phyloP scores from a whole-genome alignment of 2,888 invertebrate species.

The Drosophila cracens region DNA sequence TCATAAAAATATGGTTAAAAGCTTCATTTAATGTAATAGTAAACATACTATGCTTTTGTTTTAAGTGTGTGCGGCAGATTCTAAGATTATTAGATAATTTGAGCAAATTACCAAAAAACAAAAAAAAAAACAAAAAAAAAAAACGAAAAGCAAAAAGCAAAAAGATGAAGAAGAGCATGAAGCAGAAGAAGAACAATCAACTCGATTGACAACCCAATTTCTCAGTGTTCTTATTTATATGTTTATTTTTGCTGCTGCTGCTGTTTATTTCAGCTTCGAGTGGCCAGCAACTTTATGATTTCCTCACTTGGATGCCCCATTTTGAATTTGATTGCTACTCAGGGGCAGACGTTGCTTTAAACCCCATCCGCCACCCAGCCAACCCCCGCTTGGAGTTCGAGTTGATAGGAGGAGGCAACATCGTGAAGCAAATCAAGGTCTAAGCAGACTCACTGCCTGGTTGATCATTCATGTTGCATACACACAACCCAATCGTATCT shows the following conservation, averaged over 20 bases:
- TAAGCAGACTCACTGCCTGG: constrained; percentile 41
- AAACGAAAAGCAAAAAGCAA: background rate
- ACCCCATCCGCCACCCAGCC: background rate
- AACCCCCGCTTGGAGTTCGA: background rate
- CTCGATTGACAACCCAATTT: constrained; percentile 27
- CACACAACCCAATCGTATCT: constrained; percentile 2
- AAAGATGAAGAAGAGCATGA: background rate
- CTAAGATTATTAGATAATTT: constrained; percentile 31
- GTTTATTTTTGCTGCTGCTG: background rate
- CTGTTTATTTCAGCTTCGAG: constrained; percentile 2
- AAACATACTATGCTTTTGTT: background rate
- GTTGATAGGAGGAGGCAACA: constrained; percentile 1
- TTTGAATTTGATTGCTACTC: constrained; percentile 38
- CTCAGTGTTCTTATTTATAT: constrained; percentile 11
- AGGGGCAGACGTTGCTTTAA: background rate
- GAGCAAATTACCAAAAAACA: constrained; percentile 27
- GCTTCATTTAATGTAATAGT: background rate
- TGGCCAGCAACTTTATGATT: constrained; percentile 29
- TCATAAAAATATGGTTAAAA: too few relatives aligned
- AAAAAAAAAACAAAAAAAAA: background rate
- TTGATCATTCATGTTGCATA: constrained; percentile 69
- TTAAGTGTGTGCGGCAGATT: background rate
- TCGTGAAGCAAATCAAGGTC: constrained; percentile 58
- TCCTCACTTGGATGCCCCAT: constrained; percentile 32
- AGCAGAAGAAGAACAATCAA: constrained; percentile 9